Base-by-base conservation (phyloP, 2,113 vertebrate species). In the Melanotaenia duboulayi region DNA sequence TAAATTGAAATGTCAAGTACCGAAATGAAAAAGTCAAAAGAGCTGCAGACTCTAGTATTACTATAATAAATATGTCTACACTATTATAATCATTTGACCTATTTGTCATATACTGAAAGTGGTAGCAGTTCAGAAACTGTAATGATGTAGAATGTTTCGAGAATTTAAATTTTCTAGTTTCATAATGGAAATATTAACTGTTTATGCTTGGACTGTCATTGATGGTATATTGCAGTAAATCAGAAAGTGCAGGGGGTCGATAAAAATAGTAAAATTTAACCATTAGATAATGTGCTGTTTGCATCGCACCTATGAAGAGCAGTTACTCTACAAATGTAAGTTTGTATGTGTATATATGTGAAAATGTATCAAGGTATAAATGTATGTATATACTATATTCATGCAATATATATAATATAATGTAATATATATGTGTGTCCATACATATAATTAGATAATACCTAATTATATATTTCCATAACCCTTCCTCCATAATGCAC, bases 1-100 rank as follows among this genome's bases (percentile, higher is more conserved):
- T 19, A 76, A 81, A 84, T 51, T 65, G 54, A 86, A 86, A 66
- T 72, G 78, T 78, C 78, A 82, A 84, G 63, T 20, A 1, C 50
- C 62, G 23, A 71, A 22, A 65, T 56, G 32, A 71, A 72, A 77
- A 5, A 74, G 74, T 64, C 28, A 66, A 2, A 39, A 49, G 16
- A 50, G 52, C 65, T 19, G 7, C 9, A 65, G 50, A 70, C 35
- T 64, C 8, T 8, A 25, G 16, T 82, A 23, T 78, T 56, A 13
- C 56, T 32, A 19, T 78, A 71, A 80, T 81, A 75, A 76, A 80
- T 61, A 44, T 71, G 56, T 55, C 66, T 61, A 67, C 28, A 10
- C 16, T 16, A 10, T 58, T 62, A 46, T 20, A 40, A 59, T 24
- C 56, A 51, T 64, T 66, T 76, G 46, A 78, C 50, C 69, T 9